Evolutionary conservation across 2,113 vertebrate species (phyloP).

Genomic region (Onychostruthus taczanowskii): DNA sequence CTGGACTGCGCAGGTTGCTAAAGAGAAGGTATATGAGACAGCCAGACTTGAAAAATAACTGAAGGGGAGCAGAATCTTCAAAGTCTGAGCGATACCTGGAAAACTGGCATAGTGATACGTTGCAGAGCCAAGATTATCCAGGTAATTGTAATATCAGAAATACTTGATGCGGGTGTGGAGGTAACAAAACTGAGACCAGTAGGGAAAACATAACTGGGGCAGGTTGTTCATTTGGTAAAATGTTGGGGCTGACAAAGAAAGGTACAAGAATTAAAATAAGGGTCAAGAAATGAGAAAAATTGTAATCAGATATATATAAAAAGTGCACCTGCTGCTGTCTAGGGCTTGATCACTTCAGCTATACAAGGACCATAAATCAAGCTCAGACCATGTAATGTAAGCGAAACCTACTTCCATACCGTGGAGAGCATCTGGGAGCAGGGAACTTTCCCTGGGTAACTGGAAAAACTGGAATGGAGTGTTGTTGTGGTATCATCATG

Average conservation of each 20-base stretch:
- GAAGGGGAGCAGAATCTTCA: neutral
- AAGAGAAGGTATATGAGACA: neutral
- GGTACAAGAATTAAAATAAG: neutral
- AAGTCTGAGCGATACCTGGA: neutral
- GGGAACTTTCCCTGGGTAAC: neutral
- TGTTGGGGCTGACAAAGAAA: neutral
- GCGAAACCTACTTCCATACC: neutral
- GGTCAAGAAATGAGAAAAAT: neutral
- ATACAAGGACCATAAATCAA: neutral
- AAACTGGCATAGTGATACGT: fast-evolving
- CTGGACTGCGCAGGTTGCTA: neutral
- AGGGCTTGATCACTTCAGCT: neutral
- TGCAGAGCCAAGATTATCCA: neutral
- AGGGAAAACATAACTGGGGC: neutral
- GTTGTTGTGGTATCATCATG: neutral
- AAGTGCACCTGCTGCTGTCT: neutral
- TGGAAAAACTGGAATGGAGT: neutral
- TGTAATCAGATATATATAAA: neutral
- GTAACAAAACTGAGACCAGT: neutral
- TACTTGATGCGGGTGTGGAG: neutral
- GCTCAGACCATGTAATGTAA: neutral
- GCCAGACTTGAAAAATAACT: neutral
- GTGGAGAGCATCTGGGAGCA: neutral
- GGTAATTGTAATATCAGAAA: neutral
- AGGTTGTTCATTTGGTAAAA: neutral